Percentiles rank a stretch among this genome's conserved stretches.
These are phyloP conservation scores for Zoanthus solanderi DNA, from an alignment of 92 coral and sea anemone genomes.

Conservation along the genomic window DNA sequence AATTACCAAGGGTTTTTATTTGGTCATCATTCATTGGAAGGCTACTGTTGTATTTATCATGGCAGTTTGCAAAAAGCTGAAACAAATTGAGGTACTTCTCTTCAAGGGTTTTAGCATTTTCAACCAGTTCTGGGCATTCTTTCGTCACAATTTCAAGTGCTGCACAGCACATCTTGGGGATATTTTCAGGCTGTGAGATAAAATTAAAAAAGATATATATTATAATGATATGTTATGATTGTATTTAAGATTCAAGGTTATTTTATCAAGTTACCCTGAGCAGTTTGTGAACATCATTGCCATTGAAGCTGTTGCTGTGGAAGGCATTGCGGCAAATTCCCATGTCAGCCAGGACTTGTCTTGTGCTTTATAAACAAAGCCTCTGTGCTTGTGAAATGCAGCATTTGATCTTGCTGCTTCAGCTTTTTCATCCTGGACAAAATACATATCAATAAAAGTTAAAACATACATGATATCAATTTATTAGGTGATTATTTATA, in stretches of 20 bases:
- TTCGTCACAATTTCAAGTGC: constrained; percentile 17
- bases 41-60: background rate
- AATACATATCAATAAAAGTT: constrained; percentile 22
- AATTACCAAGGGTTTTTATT: constrained; percentile 13
- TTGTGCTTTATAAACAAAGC: constrained; percentile 38
- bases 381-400: constrained; percentile 22
- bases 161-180: constrained; percentile 23
- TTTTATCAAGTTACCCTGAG: constrained; percentile 27
- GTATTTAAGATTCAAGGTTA: background rate
- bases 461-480: background rate
- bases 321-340: constrained; percentile 31
- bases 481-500: background rate
- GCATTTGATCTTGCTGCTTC: constrained; percentile 22
- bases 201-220: background rate
- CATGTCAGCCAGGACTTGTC: constrained; percentile 30
- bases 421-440: constrained; percentile 17
- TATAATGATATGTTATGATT: background rate
- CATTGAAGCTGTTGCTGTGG: constrained; percentile 44
- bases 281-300: constrained; percentile 36
- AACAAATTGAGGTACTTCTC: constrained; percentile 34
- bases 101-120: constrained; percentile 8
- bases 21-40: constrained; percentile 24
- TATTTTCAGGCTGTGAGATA: constrained; percentile 31
- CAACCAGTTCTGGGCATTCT: constrained; percentile 26
- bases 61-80: constrained; percentile 12